A percentile compares a stretch with the other conserved stretches of the same genome.
phyloP scores from a whole-genome alignment of 2,888 invertebrate genomes.

The Plagodis pulveraria region DNA sequence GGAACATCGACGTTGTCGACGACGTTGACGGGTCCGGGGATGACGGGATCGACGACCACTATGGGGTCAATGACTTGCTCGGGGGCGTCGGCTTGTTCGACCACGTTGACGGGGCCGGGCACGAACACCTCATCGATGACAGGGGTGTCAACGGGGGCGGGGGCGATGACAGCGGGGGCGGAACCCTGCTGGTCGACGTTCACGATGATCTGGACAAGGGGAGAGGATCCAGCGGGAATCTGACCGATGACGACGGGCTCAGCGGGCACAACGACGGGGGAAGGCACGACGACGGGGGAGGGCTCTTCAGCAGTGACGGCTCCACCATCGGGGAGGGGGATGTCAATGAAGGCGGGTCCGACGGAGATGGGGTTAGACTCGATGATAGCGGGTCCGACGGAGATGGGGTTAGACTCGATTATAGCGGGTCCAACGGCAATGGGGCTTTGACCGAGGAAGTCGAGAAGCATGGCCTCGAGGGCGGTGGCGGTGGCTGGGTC shows the following conservation, averaged over 20 bases:
- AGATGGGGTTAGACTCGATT: slow-evolving; percentile 35
- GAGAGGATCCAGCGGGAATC: slow-evolving; percentile 20
- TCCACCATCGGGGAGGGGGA: slow-evolving; percentile 37
- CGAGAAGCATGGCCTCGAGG: slow-evolving; percentile 43
- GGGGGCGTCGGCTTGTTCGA: slow-evolving; percentile 7
- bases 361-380: too few species aligned
- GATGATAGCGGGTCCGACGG: slow-evolving; percentile 46
- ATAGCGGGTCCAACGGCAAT: slow-evolving; percentile 38
- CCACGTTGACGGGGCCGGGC: slow-evolving; percentile 28
- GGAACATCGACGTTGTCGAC: slow-evolving; percentile 32
- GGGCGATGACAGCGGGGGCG: slow-evolving; percentile 15
- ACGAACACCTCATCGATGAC: slow-evolving; percentile 13
- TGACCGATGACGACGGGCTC: slow-evolving; percentile 30
- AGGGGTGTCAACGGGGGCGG: slow-evolving; percentile 22
- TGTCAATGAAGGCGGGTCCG: too few species aligned
- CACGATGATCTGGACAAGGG: slow-evolving; percentile 53
- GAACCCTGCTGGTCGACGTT: slow-evolving; percentile 40
- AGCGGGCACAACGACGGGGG: slow-evolving; percentile 18
- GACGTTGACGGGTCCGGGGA: slow-evolving; percentile 38
- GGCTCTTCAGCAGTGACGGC: slow-evolving; percentile 22
- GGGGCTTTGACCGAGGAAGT: slow-evolving; percentile 38
- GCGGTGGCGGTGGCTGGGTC: slow-evolving; percentile 41
- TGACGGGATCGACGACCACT: slow-evolving; percentile 52
- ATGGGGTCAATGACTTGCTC: slow-evolving; percentile 37
- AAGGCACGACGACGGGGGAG: slow-evolving; percentile 1